Evolutionary conservation across 2,797 vertebrate species (phyloP).

Genomic region (Pachyuromys duprasi): DNA sequence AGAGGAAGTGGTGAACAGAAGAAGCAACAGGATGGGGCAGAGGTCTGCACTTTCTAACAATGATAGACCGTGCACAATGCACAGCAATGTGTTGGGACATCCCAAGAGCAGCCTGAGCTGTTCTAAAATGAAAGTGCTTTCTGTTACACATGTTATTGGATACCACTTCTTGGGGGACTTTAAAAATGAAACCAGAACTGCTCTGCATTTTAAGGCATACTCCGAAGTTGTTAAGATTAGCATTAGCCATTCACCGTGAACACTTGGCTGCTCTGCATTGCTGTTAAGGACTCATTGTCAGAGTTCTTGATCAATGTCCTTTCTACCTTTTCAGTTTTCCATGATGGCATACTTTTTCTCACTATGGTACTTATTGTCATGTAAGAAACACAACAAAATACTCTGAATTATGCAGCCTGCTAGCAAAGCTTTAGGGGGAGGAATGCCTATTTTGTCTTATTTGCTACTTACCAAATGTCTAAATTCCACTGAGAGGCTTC

Average conservation of each 20-base stretch:
- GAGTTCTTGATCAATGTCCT: neutral
- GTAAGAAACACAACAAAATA: slow-evolving; percentile 5
- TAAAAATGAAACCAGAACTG: slow-evolving; percentile 39
- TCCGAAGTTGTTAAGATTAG: neutral
- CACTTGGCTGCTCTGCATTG: neutral
- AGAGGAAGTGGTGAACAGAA: slow-evolving; percentile 76
- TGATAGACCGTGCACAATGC: neutral
- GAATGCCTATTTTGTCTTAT: neutral
- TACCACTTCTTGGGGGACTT: neutral
- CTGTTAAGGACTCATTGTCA: neutral
- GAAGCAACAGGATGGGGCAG: slow-evolving; percentile 48
- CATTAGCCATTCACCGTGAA: neutral
- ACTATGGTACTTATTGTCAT: neutral
- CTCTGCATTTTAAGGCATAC: neutral
- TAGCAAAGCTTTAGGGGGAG: neutral
- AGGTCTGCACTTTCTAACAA: slow-evolving; percentile 70
- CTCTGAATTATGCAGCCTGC: neutral
- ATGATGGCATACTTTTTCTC: neutral
- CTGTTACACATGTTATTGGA: neutral
- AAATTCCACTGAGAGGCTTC: slow-evolving; percentile 97
- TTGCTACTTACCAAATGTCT: slow-evolving; percentile 93
- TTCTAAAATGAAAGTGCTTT: neutral
- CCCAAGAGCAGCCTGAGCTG: neutral
- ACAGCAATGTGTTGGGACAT: neutral
- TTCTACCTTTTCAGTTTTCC: slow-evolving; percentile 40